phyloP scores from a whole-genome alignment of 1,140 invertebrate species.

The Phymastichus coffea region DNA sequence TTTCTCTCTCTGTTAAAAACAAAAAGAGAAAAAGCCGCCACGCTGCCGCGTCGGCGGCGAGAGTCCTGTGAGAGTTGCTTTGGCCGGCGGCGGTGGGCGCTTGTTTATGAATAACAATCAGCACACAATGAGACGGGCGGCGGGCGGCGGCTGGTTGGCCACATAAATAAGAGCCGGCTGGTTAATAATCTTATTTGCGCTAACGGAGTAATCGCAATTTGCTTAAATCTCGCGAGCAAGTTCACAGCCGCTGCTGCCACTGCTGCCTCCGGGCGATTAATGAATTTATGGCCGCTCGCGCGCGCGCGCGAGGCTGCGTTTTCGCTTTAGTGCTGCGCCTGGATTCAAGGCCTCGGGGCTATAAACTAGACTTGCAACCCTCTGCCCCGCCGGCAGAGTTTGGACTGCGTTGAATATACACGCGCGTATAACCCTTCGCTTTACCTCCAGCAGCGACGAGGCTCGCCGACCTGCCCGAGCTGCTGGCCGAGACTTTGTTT shows the following conservation, averaged over 20 bases:
- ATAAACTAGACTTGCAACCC: slow-evolving; percentile 47
- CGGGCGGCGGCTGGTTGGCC: neutral
- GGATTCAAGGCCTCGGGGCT: slow-evolving; percentile 43
- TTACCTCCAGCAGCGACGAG: no score
- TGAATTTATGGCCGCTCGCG: slow-evolving; percentile 48
- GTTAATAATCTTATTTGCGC: slow-evolving; percentile 50
- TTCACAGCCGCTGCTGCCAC: slow-evolving; percentile 24
- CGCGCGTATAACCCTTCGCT: no score
- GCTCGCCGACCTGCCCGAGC: slow-evolving; percentile 2
- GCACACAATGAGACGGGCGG: neutral
- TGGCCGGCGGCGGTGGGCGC: neutral
- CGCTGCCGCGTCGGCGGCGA: neutral
- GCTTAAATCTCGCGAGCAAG: slow-evolving; percentile 45
- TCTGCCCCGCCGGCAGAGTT: slow-evolving; percentile 36
- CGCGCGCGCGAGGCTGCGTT: slow-evolving; percentile 38
- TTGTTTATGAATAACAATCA: slow-evolving; percentile 22
- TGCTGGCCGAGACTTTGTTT: slow-evolving; percentile 23
- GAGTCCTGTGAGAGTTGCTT: slow-evolving; percentile 6
- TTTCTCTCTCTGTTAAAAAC: no score
- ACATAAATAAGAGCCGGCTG: slow-evolving; percentile 47
- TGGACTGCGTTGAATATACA: no score
- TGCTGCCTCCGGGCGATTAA: slow-evolving; percentile 42
- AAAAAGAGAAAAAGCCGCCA: neutral
- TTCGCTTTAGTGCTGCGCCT: slow-evolving; percentile 44
- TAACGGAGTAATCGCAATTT: slow-evolving; percentile 49